phyloP scores from a whole-genome alignment of 2,797 vertebrate genomes.

The Sitta carolinensis region DNA sequence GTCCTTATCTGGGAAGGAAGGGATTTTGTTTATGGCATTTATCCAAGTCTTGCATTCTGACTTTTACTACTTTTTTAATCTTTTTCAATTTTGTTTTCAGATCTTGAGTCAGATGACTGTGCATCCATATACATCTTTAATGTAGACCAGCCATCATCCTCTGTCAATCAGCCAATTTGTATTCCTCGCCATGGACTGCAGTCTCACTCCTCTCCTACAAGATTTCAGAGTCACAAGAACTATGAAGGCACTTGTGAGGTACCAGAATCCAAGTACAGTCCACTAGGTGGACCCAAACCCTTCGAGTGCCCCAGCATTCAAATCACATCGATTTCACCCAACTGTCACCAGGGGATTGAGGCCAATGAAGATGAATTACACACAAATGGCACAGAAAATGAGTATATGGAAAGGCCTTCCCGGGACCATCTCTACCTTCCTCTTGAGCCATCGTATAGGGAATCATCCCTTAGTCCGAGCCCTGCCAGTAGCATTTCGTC shows the following conservation, averaged over 20 bases:
- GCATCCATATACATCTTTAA: slow-evolving; percentile 96
- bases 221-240: slow-evolving; percentile 84
- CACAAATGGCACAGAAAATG: slow-evolving; percentile 88
- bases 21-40: neutral
- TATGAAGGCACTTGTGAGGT: slow-evolving; percentile 82
- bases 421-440: slow-evolving; percentile 97
- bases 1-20: neutral
- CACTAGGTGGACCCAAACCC: slow-evolving; percentile 87
- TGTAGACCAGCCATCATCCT: slow-evolving; percentile 88
- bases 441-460: slow-evolving; percentile 93
- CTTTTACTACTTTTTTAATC: neutral
- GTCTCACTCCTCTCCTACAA: slow-evolving; percentile 85
- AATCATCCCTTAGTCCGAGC: slow-evolving; percentile 94
- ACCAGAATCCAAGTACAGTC: slow-evolving; percentile 85
- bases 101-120: slow-evolving; percentile 94
- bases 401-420: slow-evolving; percentile 91
- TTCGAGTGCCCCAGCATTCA: slow-evolving; percentile 99
- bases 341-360: slow-evolving; percentile 96
- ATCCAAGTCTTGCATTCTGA: neutral
- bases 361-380: slow-evolving; percentile 84
- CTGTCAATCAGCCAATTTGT: slow-evolving; percentile 86
- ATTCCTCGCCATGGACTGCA: slow-evolving; percentile 90
- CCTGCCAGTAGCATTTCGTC: slow-evolving; percentile 98
- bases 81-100: slow-evolving; percentile 67
- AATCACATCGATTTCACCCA: slow-evolving; percentile 99